Conservation (phyloP, 2,797 vertebrate genomes). For the Heterohyrax brucei region DNA sequence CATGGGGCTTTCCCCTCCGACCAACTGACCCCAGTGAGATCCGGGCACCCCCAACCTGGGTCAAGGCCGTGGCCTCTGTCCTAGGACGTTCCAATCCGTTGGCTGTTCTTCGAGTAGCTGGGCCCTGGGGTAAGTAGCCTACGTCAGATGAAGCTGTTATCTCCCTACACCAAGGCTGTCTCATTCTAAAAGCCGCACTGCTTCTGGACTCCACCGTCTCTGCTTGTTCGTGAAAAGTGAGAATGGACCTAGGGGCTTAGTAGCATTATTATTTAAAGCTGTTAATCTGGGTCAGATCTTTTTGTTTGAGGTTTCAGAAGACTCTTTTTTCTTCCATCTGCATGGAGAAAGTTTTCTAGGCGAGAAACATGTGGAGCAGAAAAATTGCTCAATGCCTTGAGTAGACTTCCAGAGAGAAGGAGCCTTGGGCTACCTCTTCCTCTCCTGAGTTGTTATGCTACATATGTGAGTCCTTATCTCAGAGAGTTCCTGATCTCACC, state of each 20-base stretch:
- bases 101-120: constrained; percentile 95
- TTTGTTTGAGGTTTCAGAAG: constrained; percentile 38
- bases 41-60: constrained; percentile 91
- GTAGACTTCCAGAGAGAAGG: constrained; percentile 24
- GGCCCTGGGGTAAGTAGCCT: constrained; percentile 93
- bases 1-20: constrained; percentile 94
- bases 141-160: background rate
- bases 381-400: background rate
- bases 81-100: constrained; percentile 94
- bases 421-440: background rate
- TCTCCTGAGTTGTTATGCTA: background rate
- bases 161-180: background rate
- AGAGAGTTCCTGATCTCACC: background rate
- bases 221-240: background rate
- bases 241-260: background rate
- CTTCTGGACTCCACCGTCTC: background rate
- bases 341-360: constrained; percentile 35
- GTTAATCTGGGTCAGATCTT: constrained; percentile 46
- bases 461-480: background rate
- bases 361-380: constrained; percentile 44
- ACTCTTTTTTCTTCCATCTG: background rate
- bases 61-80: constrained; percentile 91
- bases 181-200: constrained; percentile 16
- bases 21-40: constrained; percentile 91
- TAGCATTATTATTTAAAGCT: constrained; percentile 25